A percentile compares a stretch with the other conserved stretches of the same genome.
Evolutionary conservation across 2,113 vertebrate species (phyloP).

Genomic region (Archocentrus centrarchus): DNA sequence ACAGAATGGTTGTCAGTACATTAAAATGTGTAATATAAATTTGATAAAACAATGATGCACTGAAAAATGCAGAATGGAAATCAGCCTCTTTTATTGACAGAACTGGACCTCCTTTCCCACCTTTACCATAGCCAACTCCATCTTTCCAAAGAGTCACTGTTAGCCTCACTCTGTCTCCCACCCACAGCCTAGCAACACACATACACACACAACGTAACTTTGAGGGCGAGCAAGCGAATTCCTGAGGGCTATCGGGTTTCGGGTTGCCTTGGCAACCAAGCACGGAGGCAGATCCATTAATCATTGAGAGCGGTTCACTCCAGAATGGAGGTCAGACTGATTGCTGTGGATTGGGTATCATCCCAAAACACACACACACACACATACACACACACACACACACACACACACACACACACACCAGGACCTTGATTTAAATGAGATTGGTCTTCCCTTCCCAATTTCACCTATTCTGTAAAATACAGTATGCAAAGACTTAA

Average conservation of each 20-base stretch:
- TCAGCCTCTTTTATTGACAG: conserved; percentile 29
- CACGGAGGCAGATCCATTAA: conserved; percentile 99
- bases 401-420: conserved; percentile 61
- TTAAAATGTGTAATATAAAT: conserved; percentile 14
- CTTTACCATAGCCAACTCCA: conserved; percentile 62
- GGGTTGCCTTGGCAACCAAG: conserved; percentile 96
- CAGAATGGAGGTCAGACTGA: conserved; percentile 99
- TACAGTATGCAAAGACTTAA: not conserved
- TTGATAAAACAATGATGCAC: not conserved
- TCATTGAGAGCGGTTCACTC: conserved; percentile 96
- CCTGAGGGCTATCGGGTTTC: conserved; percentile 97
- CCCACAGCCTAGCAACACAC: conserved; percentile 57
- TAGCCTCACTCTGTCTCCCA: conserved; percentile 47
- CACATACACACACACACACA: conserved; percentile 62
- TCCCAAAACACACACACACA: conserved; percentile 79
- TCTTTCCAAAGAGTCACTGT: conserved; percentile 54
- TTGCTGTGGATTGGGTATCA: conserved; percentile 99
- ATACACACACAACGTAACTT: conserved; percentile 62
- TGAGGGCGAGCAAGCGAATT: conserved; percentile 92
- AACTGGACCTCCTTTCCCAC: conserved; percentile 44
- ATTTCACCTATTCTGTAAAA: not conserved
- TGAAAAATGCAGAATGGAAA: conserved; percentile 16
- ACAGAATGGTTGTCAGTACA: not conserved
- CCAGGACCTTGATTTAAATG: conserved; percentile 96
- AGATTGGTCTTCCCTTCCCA: conserved; percentile 87